Evolutionary conservation across 2,113 vertebrate species (phyloP).

Genomic region (Dicaeum eximium): DNA sequence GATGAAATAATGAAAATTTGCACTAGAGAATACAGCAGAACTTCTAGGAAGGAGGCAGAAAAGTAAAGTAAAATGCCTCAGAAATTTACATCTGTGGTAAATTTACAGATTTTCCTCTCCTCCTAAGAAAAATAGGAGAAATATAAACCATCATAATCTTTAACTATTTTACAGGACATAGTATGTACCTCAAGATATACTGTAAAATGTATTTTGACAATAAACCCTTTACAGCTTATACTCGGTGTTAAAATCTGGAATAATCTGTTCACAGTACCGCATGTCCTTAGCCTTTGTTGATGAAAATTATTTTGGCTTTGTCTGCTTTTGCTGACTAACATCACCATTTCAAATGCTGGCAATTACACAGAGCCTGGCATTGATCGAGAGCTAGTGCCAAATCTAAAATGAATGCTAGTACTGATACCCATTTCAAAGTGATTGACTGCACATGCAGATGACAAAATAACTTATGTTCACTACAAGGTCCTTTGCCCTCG

Average conservation of each 20-base stretch:
- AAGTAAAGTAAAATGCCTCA: not conserved
- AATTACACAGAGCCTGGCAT: not conserved
- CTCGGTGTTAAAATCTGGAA: not conserved
- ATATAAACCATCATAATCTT: not conserved
- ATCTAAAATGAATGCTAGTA: not conserved
- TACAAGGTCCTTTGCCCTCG: not conserved
- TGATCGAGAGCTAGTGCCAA: not conserved
- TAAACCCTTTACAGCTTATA: not conserved
- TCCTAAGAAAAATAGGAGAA: not conserved
- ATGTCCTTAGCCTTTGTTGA: not conserved
- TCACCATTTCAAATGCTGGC: not conserved
- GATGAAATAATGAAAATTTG: not conserved
- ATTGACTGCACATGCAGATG: not conserved
- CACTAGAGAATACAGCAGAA: not conserved
- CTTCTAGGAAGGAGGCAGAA: not conserved
- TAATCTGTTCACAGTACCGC: not conserved
- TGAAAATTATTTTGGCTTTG: not conserved
- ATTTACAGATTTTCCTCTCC: not conserved
- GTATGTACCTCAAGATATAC: not conserved
- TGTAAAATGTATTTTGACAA: not conserved
- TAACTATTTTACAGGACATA: not conserved
- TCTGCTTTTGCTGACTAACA: not conserved
- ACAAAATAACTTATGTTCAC: not conserved
- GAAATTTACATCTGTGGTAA: not conserved
- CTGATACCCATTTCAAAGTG: not conserved